phyloP scores from a whole-genome alignment of 2,888 invertebrate species.

The Drosophila multiciliata region DNA sequence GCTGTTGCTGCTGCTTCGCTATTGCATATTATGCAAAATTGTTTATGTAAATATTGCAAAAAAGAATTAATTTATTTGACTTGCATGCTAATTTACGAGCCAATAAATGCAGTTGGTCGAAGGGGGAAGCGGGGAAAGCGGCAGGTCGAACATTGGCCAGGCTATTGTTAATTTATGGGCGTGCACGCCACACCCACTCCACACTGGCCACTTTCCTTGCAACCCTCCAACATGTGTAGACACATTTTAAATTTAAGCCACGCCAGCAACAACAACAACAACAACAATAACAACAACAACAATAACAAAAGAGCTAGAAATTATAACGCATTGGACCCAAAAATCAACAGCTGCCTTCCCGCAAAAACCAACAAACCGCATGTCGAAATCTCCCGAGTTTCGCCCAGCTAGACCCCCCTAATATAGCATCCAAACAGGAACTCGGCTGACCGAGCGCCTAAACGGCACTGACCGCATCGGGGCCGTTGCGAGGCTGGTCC shows the following conservation, averaged over 20 bases:
- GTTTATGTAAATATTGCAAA: slow-evolving; percentile 82
- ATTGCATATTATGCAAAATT: slow-evolving; percentile 82
- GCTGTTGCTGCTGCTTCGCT: slow-evolving; percentile 46
- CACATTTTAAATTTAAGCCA: slow-evolving; percentile 74
- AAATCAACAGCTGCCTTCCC: slow-evolving; percentile 77
- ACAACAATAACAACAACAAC: slow-evolving; percentile 40
- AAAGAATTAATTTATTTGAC: slow-evolving; percentile 80
- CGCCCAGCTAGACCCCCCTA: slow-evolving; percentile 16
- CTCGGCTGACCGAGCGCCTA: slow-evolving; percentile 73
- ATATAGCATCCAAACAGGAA: slow-evolving; percentile 43
- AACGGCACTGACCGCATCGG: slow-evolving; percentile 74
- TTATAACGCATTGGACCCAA: slow-evolving; percentile 78
- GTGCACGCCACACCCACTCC: slow-evolving; percentile 34
- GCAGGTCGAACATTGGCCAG: slow-evolving; percentile 45
- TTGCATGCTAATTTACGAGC: slow-evolving; percentile 80
- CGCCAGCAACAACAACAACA: slow-evolving; percentile 45
- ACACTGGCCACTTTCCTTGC: not conserved
- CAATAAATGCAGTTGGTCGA: slow-evolving; percentile 63
- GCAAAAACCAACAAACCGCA: slow-evolving; percentile 77
- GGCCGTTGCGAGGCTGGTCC: slow-evolving; percentile 18
- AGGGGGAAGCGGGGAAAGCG: slow-evolving; percentile 6
- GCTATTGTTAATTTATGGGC: slow-evolving; percentile 76
- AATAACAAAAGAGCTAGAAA: slow-evolving; percentile 55
- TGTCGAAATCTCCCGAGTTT: slow-evolving; percentile 54
- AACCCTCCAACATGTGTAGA: slow-evolving; percentile 61